Evolutionary conservation across 2,797 vertebrate species (phyloP), one percentile per base, ranked within the genome.

Genomic region (Sebastes oblongus): DNA sequence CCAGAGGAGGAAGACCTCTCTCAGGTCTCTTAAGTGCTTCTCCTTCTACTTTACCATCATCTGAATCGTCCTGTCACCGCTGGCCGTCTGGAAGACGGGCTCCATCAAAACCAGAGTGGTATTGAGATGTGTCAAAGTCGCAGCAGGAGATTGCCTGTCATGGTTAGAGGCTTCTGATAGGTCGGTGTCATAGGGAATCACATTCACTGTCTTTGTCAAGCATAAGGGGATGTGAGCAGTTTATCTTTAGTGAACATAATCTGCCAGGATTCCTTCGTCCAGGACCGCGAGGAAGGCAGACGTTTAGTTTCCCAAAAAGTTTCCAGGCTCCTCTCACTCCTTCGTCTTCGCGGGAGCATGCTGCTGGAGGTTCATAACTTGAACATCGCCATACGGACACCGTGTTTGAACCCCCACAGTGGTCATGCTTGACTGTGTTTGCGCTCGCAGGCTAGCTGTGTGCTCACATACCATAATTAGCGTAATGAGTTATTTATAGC

Each of bases 401-500:
- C 32, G 54, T 55, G 79, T 90, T 80, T 77, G 66, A 90, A 81
- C 81, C 86, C 86, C 71, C 86, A 71, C 88, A 78, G 80, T 72
- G 71, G 89, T 93, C 88, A 89, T 80, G 88, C 90, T 92, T 77
- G 90, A 91, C 85, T 92, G 84, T 91, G 87, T 92, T 91, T 91
- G 87, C 55, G 82, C 89, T 92, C 13, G 66, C 86, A 83, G 90
- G 91, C 89, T 87, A 83, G 84, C 83, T 89, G 87, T 88, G 90
- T 86, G 91, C 89, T 90, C 90, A 90, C 84, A 89, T 92, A 90
- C 87, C 89, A 84, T 94, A 93, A 95, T 94, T 95, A 93, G 93
- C 86, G 82, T 94, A 94, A 94, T 94, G 93, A 93, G 93, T 95
- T 96, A 95, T 96, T 95, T 96, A 95, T 95, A 96, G 92, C 85